phyloP scores from a whole-genome alignment of 2,113 vertebrate species.

The Todiramphus saurophagus region DNA sequence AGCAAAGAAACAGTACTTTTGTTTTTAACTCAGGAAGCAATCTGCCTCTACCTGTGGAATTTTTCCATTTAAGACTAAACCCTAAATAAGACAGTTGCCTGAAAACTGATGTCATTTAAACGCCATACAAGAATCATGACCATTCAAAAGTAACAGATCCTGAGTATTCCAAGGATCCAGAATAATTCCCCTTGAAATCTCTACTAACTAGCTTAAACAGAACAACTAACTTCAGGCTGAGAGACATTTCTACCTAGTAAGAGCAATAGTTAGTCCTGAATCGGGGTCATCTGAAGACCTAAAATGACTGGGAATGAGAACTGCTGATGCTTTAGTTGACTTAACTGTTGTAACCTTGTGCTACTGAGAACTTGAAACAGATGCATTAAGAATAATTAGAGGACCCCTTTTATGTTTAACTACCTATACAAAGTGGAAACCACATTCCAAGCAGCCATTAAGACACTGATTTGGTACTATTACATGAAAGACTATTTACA shows the following conservation, averaged over 20 bases:
- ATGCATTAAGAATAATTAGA: background rate
- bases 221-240: background rate
- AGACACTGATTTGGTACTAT: background rate
- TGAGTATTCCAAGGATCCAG: background rate
- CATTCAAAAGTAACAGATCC: background rate
- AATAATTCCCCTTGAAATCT: background rate
- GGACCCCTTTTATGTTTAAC: background rate
- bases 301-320: background rate
- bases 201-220: background rate
- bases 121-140: background rate
- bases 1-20: background rate
- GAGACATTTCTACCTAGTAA: background rate
- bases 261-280: background rate
- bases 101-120: background rate
- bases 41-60: background rate
- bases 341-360: background rate
- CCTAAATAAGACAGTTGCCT: background rate
- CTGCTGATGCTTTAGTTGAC: background rate
- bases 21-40: background rate
- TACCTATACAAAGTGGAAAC: background rate
- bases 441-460: background rate
- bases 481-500: background rate
- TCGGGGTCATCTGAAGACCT: accelerated
- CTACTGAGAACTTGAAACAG: background rate
- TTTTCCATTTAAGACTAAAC: background rate